These are phyloP conservation scores for Virgularia gustaviana DNA, from an alignment of 92 coral and sea anemone species.

Conservation along the genomic window DNA sequence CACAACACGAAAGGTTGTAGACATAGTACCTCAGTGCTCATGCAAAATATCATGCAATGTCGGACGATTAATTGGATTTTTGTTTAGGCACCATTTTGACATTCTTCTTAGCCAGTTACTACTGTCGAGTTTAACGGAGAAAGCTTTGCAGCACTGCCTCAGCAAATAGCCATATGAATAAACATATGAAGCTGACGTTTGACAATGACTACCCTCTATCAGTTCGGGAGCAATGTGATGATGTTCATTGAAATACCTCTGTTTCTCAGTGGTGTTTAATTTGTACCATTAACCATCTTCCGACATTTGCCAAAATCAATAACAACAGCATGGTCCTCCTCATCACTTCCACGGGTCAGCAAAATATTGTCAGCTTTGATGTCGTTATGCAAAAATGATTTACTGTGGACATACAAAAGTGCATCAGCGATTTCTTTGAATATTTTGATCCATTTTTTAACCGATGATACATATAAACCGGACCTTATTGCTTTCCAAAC, in stretches of 20 bases:
- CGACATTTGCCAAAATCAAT: slow-evolving; percentile 47
- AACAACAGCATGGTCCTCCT: slow-evolving; percentile 24
- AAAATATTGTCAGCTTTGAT: slow-evolving; percentile 45
- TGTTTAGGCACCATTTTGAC: too few relatives aligned
- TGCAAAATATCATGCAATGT: too few relatives aligned
- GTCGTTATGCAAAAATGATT: slow-evolving; percentile 33
- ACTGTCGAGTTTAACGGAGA: too few relatives aligned
- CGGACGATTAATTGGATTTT: too few relatives aligned
- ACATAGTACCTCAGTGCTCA: too few relatives aligned
- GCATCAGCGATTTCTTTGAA: slow-evolving; percentile 32
- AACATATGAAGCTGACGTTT: too few relatives aligned
- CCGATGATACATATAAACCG: neutral
- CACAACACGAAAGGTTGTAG: too few relatives aligned
- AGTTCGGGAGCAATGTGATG: slow-evolving; percentile 46
- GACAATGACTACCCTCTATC: slow-evolving; percentile 3
- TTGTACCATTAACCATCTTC: slow-evolving; percentile 2
- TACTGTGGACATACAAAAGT: slow-evolving; percentile 18
- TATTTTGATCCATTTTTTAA: neutral
- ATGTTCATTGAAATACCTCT: too few relatives aligned
- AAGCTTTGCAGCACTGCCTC: too few relatives aligned
- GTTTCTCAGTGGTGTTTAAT: slow-evolving; percentile 7
- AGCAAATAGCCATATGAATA: too few relatives aligned
- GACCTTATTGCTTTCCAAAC: slow-evolving; percentile 4
- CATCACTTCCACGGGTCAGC: neutral
- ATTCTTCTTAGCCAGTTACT: too few relatives aligned